Evolutionary conservation across 2,888 invertebrate species (phyloP).

Genomic region (Polia nebulosa): DNA sequence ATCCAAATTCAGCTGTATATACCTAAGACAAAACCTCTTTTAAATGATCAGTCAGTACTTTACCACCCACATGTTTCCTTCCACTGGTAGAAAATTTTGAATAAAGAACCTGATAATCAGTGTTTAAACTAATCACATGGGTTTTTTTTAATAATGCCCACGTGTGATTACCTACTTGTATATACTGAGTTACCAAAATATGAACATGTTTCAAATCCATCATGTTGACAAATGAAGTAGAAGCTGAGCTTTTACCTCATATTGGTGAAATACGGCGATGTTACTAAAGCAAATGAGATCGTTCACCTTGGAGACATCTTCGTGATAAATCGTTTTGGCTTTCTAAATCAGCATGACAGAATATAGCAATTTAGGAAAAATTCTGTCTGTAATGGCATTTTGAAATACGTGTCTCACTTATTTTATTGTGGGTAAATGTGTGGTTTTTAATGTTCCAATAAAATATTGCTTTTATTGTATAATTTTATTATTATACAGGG

Average conservation of each 20-base stretch:
- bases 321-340: conserved; percentile 53
- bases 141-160: no score
- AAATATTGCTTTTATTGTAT: background rate
- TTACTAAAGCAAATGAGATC: conserved; percentile 51
- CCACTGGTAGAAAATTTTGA: no score
- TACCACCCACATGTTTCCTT: no score
- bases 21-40: no score
- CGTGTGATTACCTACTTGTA: no score
- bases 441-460: background rate
- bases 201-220: conserved; percentile 45
- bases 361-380: conserved; percentile 33
- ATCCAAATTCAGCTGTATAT: no score
- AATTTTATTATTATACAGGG: no score
- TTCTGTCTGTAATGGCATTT: background rate
- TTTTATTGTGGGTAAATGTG: background rate
- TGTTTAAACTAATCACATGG: no score
- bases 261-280: conserved; percentile 35
- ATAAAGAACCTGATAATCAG: no score
- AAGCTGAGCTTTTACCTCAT: conserved; percentile 29
- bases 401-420: background rate
- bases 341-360: conserved; percentile 46
- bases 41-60: no score
- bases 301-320: conserved; percentile 48
- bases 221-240: conserved; percentile 49
- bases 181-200: conserved; percentile 27